Evolutionary conservation across 2,888 invertebrate genomes (phyloP).

Genomic region (Campoletis raptor): DNA sequence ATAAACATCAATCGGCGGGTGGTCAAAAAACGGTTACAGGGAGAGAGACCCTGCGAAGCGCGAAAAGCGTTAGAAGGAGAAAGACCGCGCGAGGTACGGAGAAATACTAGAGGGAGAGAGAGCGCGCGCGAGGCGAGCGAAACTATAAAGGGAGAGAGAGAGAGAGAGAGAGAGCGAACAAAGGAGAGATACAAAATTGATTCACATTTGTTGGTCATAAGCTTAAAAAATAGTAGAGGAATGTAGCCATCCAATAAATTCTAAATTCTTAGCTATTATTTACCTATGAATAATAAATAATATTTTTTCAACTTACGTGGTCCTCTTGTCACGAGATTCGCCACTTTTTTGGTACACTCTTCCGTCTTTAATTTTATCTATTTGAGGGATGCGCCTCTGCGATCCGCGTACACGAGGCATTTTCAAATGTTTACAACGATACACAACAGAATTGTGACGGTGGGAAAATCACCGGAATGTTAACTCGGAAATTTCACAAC

Average conservation of each 20-base stretch:
- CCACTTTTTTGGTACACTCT: conserved; percentile 24
- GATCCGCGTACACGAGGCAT: conserved; percentile 23
- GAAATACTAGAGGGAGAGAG: no score
- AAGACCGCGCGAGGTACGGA: neutral
- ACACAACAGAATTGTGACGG: neutral
- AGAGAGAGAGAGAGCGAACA: no score
- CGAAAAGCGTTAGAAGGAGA: neutral
- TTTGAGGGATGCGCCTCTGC: conserved; percentile 15
- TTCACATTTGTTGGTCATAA: no score
- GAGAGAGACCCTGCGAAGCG: neutral
- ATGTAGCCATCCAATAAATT: conserved; percentile 6
- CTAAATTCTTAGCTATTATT: neutral
- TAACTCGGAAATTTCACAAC: neutral
- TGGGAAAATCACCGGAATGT: no score
- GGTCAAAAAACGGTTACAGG: neutral
- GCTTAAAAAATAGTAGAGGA: no score
- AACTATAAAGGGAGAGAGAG: no score
- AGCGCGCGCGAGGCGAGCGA: no score
- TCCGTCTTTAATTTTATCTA: conserved; percentile 1
- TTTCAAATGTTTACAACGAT: neutral
- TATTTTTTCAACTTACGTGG: conserved; percentile 8
- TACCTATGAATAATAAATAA: neutral
- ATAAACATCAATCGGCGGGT: no score
- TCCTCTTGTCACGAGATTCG: conserved; percentile 17
- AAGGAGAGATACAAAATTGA: no score